These are phyloP conservation scores for Cricetomys ansorgei DNA, from an alignment of 2,113 vertebrate species.

Conservation along the genomic window DNA sequence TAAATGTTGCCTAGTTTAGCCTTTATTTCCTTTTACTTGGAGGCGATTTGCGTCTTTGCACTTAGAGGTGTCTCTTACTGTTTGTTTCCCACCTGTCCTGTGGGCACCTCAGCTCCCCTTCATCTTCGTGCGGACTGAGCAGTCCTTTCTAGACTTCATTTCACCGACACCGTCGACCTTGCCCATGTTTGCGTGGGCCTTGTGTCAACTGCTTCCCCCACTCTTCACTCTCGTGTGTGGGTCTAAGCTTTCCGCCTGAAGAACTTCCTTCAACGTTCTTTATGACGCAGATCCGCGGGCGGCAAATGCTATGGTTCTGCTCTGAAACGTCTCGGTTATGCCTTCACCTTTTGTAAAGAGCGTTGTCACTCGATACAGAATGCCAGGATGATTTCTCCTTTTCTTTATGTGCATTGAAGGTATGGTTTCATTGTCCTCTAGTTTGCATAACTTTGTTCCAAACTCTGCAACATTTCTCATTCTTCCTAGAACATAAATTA, in stretches of 20 bases:
- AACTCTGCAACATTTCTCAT: background rate
- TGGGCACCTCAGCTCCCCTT: background rate
- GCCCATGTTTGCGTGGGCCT: background rate
- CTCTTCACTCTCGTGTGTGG: background rate
- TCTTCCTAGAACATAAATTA: background rate
- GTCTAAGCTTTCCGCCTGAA: background rate
- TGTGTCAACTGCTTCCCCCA: background rate
- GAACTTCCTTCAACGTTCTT: constrained; percentile 19
- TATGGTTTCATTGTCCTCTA: background rate
- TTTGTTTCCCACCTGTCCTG: background rate
- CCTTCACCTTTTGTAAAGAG: background rate
- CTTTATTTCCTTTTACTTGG: background rate
- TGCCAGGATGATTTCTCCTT: background rate
- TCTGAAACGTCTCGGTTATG: constrained; percentile 11
- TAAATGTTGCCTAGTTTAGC: background rate
- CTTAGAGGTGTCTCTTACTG: background rate
- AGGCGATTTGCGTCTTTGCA: constrained; percentile 9
- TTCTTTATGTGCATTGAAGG: background rate
- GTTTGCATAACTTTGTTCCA: background rate
- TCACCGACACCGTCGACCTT: background rate
- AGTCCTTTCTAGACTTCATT: background rate
- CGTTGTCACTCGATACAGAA: background rate
- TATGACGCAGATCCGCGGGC: background rate
- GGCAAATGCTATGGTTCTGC: background rate
- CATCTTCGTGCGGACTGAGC: background rate